phyloP scores from a whole-genome alignment of 2,888 invertebrate species.

The Hoplodrina blanda region DNA sequence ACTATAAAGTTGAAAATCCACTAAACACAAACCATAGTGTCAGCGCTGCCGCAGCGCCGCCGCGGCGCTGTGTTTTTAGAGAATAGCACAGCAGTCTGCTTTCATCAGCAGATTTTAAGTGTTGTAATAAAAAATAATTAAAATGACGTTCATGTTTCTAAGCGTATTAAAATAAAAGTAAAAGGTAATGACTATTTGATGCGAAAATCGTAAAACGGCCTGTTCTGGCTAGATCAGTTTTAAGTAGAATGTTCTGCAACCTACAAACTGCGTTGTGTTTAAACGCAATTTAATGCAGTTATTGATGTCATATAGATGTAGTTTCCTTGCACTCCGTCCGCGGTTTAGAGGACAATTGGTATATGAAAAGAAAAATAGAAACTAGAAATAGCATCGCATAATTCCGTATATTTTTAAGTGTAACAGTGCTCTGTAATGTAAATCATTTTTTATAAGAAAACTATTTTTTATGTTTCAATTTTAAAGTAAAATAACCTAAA shows the following conservation, averaged over 20 bases:
- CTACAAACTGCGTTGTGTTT: not conserved
- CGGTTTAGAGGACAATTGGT: constrained; percentile 33
- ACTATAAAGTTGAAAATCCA: no score
- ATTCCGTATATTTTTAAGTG: constrained; percentile 39
- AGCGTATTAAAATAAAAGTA: not conserved
- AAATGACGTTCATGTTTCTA: not conserved
- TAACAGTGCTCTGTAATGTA: constrained; percentile 17
- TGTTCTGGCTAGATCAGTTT: not conserved
- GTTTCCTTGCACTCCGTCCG: constrained; percentile 52
- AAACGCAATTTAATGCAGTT: constrained; percentile 14
- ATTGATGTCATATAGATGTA: constrained; percentile 9
- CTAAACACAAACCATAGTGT: no score
- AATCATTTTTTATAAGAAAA: constrained; percentile 14
- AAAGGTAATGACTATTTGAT: not conserved
- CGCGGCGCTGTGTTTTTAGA: no score
- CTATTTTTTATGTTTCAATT: constrained; percentile 6
- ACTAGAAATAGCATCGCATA: constrained; percentile 47
- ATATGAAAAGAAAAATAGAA: constrained; percentile 17
- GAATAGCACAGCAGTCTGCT: no score
- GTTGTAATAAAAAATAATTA: not conserved
- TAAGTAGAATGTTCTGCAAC: not conserved
- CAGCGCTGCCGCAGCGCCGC: no score
- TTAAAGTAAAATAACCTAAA: constrained; percentile 8
- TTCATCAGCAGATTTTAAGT: not conserved
- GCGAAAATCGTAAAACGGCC: not conserved